These are phyloP conservation scores for Periophthalmus magnuspinnatus DNA, from an alignment of 2,797 vertebrate species.

Conservation along the genomic window DNA sequence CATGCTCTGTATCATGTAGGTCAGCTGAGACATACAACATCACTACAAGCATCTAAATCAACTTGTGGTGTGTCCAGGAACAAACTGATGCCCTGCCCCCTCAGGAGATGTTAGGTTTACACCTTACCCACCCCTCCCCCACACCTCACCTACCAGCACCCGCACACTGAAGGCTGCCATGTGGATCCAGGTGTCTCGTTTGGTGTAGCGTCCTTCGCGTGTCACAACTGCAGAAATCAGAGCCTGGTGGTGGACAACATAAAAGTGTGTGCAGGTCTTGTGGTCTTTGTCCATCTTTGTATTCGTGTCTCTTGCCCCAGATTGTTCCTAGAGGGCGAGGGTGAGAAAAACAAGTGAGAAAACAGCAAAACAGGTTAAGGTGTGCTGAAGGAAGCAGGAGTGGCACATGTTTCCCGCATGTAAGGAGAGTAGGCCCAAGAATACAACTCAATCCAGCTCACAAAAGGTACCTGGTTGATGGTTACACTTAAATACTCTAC, in stretches of 20 bases:
- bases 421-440: conserved; percentile 52
- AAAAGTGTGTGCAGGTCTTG: conserved; percentile 6
- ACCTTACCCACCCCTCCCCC: conserved; percentile 48
- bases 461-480: not conserved
- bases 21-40: conserved; percentile 59
- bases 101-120: conserved; percentile 60
- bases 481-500: not conserved
- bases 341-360: conserved; percentile 71
- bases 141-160: conserved; percentile 42
- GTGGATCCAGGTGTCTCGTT: conserved; percentile 80
- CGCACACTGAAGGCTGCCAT: conserved; percentile 70
- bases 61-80: conserved; percentile 64
- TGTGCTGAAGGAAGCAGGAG: conserved; percentile 68
- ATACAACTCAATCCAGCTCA: conserved; percentile 21
- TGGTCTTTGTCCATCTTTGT: conserved; percentile 37
- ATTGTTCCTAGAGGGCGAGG: conserved; percentile 70
- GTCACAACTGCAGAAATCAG: conserved; percentile 76
- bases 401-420: conserved; percentile 70
- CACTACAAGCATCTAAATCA: conserved; percentile 60
- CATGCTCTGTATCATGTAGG: conserved; percentile 57
- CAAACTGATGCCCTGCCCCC: conserved; percentile 66
- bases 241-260: conserved; percentile 42
- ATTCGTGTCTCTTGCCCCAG: conserved; percentile 21
- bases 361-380: conserved; percentile 72
- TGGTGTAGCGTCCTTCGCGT: conserved; percentile 73